Conservation (phyloP, 2,888 invertebrate species). For the Catotricha subobsoleta region DNA sequence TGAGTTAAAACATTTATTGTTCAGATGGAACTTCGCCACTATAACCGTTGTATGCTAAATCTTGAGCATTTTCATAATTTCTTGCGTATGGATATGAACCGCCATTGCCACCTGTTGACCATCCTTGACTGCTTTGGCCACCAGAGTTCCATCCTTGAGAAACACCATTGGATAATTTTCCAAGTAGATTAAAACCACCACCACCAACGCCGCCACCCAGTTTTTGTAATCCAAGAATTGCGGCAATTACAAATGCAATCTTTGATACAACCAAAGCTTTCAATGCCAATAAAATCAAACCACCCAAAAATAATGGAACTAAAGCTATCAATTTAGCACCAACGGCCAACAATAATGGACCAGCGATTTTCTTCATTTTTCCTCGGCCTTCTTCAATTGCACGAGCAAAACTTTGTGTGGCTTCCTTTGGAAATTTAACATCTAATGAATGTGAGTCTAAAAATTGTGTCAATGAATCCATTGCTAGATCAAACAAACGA, state of each 20-base stretch:
- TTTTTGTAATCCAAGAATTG: slow-evolving; percentile 50
- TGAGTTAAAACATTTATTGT: too few species aligned
- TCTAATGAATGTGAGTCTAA: slow-evolving; percentile 44
- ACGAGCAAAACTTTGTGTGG: slow-evolving; percentile 43
- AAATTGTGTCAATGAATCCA: slow-evolving; percentile 37
- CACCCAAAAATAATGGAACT: slow-evolving; percentile 50
- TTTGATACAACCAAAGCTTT: slow-evolving; percentile 66
- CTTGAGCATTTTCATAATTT: slow-evolving; percentile 38
- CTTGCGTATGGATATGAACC: slow-evolving; percentile 33
- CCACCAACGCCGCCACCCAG: slow-evolving; percentile 37
- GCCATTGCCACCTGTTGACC: slow-evolving; percentile 12
- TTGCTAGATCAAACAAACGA: slow-evolving; percentile 36
- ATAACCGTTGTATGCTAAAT: slow-evolving; percentile 54
- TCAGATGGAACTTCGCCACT: slow-evolving; percentile 20
- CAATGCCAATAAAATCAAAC: slow-evolving; percentile 49
- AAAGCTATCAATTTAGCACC: slow-evolving; percentile 55
- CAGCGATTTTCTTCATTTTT: slow-evolving; percentile 56
- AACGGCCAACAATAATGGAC: slow-evolving; percentile 46
- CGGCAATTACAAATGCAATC: slow-evolving; percentile 54
- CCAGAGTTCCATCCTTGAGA: slow-evolving; percentile 5
- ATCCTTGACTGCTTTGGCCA: slow-evolving; percentile 14
- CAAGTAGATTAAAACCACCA: slow-evolving; percentile 11
- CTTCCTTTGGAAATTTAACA: slow-evolving; percentile 49
- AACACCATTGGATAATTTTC: slow-evolving; percentile 20
- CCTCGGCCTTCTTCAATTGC: slow-evolving; percentile 64